These are phyloP conservation scores for Campylorhamphus procurvoides DNA, from an alignment of 2,113 vertebrate genomes.

Conservation along the genomic window DNA sequence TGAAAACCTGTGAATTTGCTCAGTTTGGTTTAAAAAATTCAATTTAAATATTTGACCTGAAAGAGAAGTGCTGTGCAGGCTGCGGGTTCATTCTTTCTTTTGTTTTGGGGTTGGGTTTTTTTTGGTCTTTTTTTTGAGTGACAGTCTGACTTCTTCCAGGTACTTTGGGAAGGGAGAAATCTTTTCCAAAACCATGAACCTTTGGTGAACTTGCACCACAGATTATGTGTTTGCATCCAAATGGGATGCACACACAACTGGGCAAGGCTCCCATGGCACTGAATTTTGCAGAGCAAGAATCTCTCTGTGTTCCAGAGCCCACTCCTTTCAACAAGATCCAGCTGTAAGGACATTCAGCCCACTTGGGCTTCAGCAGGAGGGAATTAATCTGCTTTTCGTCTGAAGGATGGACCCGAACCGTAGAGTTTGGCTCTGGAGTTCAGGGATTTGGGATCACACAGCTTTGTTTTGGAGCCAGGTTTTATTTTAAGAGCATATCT, in stretches of 20 bases:
- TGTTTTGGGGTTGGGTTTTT: too few species aligned
- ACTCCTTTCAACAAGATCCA: neutral
- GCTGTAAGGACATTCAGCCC: neutral
- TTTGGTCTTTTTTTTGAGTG: neutral
- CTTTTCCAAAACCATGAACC: neutral
- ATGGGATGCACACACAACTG: neutral
- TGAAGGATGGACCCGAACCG: neutral
- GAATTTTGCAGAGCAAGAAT: neutral
- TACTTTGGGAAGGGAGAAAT: neutral
- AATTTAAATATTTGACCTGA: neutral
- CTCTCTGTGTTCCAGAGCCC: neutral
- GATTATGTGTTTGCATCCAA: neutral
- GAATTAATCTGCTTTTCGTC: neutral
- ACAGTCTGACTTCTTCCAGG: neutral
- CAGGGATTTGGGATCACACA: neutral
- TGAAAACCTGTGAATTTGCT: neutral
- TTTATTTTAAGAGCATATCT: conserved; percentile 19
- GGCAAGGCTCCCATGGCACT: neutral
- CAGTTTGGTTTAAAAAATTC: neutral
- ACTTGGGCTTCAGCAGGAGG: neutral
- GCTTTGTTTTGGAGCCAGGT: neutral
- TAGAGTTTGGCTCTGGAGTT: neutral
- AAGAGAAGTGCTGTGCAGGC: neutral
- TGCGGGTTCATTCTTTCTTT: neutral
- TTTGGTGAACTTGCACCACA: neutral